Conservation (phyloP, 2,888 invertebrate species). For the Eupithecia subfuscata region DNA sequence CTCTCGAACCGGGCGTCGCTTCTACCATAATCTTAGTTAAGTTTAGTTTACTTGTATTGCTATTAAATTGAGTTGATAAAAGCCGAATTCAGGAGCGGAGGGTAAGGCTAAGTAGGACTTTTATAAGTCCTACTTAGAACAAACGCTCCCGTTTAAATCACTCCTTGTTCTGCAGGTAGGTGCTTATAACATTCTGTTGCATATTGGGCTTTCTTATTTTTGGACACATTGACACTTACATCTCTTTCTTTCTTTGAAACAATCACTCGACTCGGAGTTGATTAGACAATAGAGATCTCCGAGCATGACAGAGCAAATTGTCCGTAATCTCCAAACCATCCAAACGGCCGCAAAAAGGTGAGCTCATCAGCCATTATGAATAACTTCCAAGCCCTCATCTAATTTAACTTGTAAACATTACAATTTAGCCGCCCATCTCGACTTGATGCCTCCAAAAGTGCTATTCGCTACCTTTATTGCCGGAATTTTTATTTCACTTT, state of each 20-base stretch:
- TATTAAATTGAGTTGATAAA: neutral
- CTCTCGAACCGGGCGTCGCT: no score
- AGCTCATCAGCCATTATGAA: conserved; percentile 66
- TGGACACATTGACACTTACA: neutral
- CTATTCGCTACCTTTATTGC: conserved; percentile 72
- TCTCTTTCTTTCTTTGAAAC: neutral
- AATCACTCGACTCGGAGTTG: conserved; percentile 8
- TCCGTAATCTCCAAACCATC: conserved; percentile 60
- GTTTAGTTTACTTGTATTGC: neutral
- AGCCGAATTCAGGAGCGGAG: no score
- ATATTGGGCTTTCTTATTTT: neutral
- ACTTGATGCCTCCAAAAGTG: conserved; percentile 74
- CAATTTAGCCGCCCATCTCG: conserved; percentile 76
- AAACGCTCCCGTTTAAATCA: neutral
- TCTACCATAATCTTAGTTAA: no score
- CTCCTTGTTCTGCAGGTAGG: neutral
- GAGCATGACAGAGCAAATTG: conserved; percentile 60
- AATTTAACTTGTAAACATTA: conserved; percentile 82
- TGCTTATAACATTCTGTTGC: neutral
- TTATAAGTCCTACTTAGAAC: neutral
- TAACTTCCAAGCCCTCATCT: conserved; percentile 74
- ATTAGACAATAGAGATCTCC: conserved; percentile 28
- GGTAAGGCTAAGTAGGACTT: no score
- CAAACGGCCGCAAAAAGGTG: conserved; percentile 67
- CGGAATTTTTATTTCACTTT: conserved; percentile 69